Evolutionary conservation across 2,797 vertebrate species (phyloP).

Genomic region (Hozukius guyotensis): DNA sequence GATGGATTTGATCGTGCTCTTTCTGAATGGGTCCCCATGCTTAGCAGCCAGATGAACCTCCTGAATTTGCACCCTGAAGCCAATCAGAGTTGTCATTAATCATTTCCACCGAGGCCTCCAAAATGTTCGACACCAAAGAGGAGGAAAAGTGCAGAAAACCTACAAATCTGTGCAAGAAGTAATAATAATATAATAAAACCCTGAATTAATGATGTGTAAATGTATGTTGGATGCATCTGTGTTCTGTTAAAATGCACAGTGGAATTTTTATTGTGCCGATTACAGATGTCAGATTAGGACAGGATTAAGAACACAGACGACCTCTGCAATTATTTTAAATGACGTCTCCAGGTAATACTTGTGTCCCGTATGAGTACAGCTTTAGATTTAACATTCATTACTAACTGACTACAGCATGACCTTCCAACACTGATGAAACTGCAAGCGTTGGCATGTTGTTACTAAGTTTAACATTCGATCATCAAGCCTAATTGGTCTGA

Average conservation of each 20-base stretch:
- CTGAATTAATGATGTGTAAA: not conserved
- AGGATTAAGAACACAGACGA: not conserved
- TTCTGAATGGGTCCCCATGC: constrained; percentile 31
- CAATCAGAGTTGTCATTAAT: constrained; percentile 57
- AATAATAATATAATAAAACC: not conserved
- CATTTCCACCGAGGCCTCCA: constrained; percentile 39
- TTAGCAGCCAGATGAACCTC: constrained; percentile 51
- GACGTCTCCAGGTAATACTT: not conserved
- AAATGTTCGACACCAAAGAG: not conserved
- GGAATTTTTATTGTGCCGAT: not conserved
- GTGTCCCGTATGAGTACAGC: not conserved
- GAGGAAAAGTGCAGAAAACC: not conserved
- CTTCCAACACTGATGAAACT: not conserved
- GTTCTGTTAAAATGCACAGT: not conserved
- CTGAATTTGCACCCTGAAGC: constrained; percentile 41
- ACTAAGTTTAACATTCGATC: not conserved
- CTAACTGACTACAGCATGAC: not conserved
- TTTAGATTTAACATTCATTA: constrained; percentile 17
- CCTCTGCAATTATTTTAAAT: not conserved
- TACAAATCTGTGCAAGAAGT: not conserved
- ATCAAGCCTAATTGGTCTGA: not conserved
- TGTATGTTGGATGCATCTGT: not conserved
- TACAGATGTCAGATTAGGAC: not conserved
- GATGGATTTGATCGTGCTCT: constrained; percentile 40
- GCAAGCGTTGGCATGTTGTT: not conserved